Evolutionary conservation across 2,888 invertebrate genomes (phyloP).

Genomic region (Tetranychus piercei): DNA sequence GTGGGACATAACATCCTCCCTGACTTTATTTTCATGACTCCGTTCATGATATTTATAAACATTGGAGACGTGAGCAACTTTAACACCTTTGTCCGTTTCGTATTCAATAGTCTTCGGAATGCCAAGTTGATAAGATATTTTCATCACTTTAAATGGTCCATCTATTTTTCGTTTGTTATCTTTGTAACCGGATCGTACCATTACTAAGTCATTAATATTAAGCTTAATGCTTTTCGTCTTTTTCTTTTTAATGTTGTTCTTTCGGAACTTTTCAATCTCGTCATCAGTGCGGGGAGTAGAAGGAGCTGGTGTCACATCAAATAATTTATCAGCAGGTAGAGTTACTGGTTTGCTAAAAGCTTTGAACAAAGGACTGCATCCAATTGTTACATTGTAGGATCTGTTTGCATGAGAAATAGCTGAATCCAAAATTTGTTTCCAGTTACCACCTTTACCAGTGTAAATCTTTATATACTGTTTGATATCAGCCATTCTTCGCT

Average conservation of each 20-base stretch:
- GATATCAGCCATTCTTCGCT: too few relatives aligned
- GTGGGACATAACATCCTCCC: background rate
- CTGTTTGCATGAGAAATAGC: background rate
- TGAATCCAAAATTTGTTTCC: background rate
- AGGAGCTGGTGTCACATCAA: too few relatives aligned
- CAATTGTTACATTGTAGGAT: background rate
- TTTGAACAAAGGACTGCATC: background rate
- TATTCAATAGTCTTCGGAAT: too few relatives aligned
- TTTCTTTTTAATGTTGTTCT: too few relatives aligned
- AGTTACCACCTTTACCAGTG: too few relatives aligned
- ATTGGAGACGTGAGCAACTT: too few relatives aligned
- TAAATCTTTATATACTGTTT: too few relatives aligned
- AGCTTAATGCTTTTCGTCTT: background rate
- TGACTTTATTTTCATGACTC: background rate
- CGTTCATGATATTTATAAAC: background rate
- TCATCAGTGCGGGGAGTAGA: too few relatives aligned
- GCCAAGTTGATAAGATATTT: background rate
- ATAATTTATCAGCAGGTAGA: slow-evolving; percentile 32
- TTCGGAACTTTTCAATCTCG: too few relatives aligned
- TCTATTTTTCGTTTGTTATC: background rate
- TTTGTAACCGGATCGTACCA: background rate
- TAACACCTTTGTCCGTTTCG: too few relatives aligned
- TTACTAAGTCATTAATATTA: background rate
- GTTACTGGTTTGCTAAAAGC: background rate
- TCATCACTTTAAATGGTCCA: background rate